A percentile compares a stretch with the other conserved stretches of the same genome.
These are phyloP conservation scores for Lamproptera curius DNA, from an alignment of 2,888 invertebrate genomes.

Conservation along the genomic window DNA sequence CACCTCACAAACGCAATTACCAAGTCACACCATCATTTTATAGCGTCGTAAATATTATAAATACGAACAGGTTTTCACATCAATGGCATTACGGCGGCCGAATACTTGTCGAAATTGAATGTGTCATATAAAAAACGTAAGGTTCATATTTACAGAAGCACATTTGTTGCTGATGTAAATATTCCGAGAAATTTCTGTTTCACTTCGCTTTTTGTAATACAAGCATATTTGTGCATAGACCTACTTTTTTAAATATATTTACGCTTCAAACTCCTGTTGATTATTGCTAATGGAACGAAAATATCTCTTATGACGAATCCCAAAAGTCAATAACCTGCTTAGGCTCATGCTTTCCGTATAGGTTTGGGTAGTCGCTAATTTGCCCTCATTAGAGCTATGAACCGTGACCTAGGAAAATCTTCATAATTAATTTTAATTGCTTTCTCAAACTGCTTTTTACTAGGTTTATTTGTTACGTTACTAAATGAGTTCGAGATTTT, in stretches of 20 bases:
- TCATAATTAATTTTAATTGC: constrained; percentile 16
- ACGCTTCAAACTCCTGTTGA: too few species aligned
- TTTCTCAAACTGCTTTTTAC: constrained; percentile 5
- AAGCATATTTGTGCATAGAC: too few species aligned
- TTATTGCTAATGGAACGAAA: too few species aligned
- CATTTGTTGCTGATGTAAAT: constrained; percentile 1
- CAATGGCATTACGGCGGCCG: constrained; percentile 3
- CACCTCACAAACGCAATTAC: constrained; percentile 8
- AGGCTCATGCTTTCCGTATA: constrained; percentile 8
- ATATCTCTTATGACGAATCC: constrained; percentile 6
- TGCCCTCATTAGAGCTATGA: constrained; percentile 16
- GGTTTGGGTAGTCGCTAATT: constrained; percentile 19
- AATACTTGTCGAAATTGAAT: constrained; percentile 2
- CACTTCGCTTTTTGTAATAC: too few species aligned
- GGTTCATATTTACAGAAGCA: too few species aligned
- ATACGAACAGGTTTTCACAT: constrained; percentile 9
- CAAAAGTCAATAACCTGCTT: constrained; percentile 19
- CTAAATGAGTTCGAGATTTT: too few species aligned
- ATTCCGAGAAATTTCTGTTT: too few species aligned
- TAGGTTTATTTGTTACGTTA: too few species aligned
- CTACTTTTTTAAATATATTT: too few species aligned
- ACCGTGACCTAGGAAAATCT: constrained; percentile 20
- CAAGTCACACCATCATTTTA: not conserved
- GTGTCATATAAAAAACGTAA: not conserved
- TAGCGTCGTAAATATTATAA: too few species aligned